Base-by-base conservation (phyloP, 2,797 vertebrate species). In the Chaenodraco wilsoni region DNA sequence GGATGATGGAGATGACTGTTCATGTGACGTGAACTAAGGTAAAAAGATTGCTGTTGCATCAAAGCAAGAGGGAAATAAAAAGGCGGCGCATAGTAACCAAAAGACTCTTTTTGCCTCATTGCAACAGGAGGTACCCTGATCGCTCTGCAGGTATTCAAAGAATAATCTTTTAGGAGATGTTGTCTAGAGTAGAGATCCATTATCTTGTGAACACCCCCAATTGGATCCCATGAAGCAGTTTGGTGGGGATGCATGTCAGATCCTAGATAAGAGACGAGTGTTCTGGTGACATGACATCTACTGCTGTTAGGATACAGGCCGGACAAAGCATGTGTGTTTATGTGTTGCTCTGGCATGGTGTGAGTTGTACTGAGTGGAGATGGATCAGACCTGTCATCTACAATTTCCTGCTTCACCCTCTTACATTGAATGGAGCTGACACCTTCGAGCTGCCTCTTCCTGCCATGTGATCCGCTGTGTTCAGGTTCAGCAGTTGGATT, bases 371-470 rank as follows among this genome's bases (percentile, higher is more conserved):
- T 60, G 49, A 77, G 57, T 1, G 57, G 44, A 49, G 23, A 19
- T 1, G 56, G 46, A 62, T 84, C 67, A 5, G 51, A 52, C 17
- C 1, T 62, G 11, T 77, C 48, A 0, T 86, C 74, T 49, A 37
- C 82, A 27, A 16, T 57, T 50, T 86, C 85, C 62, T 72, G 77
- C 83, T 85, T 92, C 27, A 64, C 12, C 63, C 78, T 91, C 80
- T 91, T 93, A 8, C 72, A 67, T 49, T 75, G 62, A 7, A 68
- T 5, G 19, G 78, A 61, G 33, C 66, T 31, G 49, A 87, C 70
- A 3, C 59, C 21, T 49, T 88, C 79, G 0, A 58, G 68, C 59
- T 43, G 65, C 59, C 83, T 78, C 57, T 90, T 93, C 65, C 87
- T 85, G 74, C 54, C 65, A 2, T 60, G 65, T 17, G 77, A 83